phyloP scores from a whole-genome alignment of 1,140 invertebrate genomes.

The Archivesica marissinica region DNA sequence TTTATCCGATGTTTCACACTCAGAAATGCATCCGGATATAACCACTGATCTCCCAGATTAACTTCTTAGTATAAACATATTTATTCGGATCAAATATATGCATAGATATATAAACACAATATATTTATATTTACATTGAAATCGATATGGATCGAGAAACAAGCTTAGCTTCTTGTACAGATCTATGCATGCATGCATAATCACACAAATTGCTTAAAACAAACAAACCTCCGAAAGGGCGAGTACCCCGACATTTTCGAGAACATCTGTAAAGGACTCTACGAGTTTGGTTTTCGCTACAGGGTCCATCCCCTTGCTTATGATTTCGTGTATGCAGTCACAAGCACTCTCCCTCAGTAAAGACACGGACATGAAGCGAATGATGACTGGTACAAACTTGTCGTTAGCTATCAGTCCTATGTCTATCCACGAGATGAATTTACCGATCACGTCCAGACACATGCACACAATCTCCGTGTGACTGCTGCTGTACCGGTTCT shows the following conservation, averaged over 20 bases:
- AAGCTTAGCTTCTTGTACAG: too few relatives aligned
- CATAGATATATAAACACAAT: too few relatives aligned
- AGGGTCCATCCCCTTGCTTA: constrained; percentile 87
- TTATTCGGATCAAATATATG: too few relatives aligned
- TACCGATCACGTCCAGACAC: constrained; percentile 86
- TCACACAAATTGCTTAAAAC: too few relatives aligned
- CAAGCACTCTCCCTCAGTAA: constrained; percentile 85
- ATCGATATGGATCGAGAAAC: too few relatives aligned
- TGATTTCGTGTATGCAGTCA: constrained; percentile 86
- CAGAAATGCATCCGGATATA: too few relatives aligned
- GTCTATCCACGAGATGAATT: constrained; percentile 87
- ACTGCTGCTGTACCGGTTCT: constrained; percentile 83
- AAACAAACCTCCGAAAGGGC: constrained; percentile 78
- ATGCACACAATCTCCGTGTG: constrained; percentile 84
- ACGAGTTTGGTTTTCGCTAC: constrained; percentile 86
- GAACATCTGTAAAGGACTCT: constrained; percentile 85
- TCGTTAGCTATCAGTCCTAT: constrained; percentile 87
- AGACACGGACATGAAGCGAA: constrained; percentile 83
- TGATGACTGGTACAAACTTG: constrained; percentile 85
- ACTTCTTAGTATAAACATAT: too few relatives aligned
- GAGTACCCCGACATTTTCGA: constrained; percentile 84
- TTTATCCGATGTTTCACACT: too few relatives aligned
- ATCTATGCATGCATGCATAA: too few relatives aligned
- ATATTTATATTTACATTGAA: too few relatives aligned
- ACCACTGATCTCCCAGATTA: too few relatives aligned